Conservation (phyloP, 1,140 invertebrate genomes). For the Alviniconcha marisindica region DNA sequence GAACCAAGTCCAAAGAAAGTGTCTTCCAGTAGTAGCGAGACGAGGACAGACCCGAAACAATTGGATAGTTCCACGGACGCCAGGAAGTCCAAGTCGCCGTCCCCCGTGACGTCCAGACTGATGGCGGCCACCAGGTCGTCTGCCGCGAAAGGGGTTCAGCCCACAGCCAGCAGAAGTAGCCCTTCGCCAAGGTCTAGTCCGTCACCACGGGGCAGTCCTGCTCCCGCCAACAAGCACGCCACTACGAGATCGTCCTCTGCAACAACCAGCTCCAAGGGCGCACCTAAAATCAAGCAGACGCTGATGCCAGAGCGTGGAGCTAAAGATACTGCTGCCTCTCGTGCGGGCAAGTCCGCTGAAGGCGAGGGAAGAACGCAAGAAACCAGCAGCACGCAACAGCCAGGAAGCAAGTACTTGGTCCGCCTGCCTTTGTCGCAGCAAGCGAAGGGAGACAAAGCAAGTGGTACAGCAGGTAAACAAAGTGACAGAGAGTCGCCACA, state of each 20-base stretch:
- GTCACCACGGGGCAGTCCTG: constrained; percentile 13
- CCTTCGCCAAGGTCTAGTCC: not conserved
- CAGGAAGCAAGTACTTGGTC: not conserved
- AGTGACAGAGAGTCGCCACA: not conserved
- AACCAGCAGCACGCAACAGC: too few relatives aligned
- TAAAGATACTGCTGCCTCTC: not conserved
- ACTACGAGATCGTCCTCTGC: not conserved
- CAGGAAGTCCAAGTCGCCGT: constrained; percentile 21
- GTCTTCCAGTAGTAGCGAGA: not conserved
- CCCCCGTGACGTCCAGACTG: constrained; percentile 13
- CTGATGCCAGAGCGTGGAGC: constrained; percentile 9
- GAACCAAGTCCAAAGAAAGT: not conserved
- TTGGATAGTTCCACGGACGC: not conserved
- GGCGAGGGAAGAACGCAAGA: too few relatives aligned
- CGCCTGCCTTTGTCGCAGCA: not conserved
- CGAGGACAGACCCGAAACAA: not conserved
- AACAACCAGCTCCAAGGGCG: not conserved
- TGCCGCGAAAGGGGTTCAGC: constrained; percentile 2
- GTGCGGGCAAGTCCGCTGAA: not conserved
- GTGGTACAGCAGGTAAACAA: not conserved
- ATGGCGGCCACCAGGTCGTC: constrained; percentile 19
- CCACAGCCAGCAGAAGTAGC: not conserved
- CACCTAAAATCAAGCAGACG: not conserved
- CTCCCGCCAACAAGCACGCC: not conserved
- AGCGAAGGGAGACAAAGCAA: not conserved